Percentiles rank a stretch among this genome's conserved stretches.
Conservation (phyloP, 2,797 vertebrate genomes). For the Hippoglossus hippoglossus region DNA sequence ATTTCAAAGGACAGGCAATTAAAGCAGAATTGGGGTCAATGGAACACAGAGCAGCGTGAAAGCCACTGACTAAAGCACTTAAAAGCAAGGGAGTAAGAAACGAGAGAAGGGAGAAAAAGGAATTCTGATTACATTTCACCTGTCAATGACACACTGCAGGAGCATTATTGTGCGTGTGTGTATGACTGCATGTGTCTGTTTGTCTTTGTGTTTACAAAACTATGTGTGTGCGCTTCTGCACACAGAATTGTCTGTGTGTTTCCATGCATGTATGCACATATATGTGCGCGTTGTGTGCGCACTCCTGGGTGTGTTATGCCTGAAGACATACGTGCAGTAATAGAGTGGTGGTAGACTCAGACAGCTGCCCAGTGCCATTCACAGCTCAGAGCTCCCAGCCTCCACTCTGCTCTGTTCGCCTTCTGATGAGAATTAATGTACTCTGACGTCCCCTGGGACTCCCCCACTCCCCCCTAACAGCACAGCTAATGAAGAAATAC, state of each 20-base stretch:
- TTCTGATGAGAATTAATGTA: constrained; percentile 95
- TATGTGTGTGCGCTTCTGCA: constrained; percentile 2
- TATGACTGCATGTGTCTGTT: constrained; percentile 19
- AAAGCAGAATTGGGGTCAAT: constrained; percentile 81
- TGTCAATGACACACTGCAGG: constrained; percentile 85
- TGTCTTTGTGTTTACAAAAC: constrained; percentile 69
- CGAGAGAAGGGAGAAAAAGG: constrained; percentile 75
- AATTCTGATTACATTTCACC: constrained; percentile 85
- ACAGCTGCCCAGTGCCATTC: constrained; percentile 93
- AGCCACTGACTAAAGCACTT: constrained; percentile 82
- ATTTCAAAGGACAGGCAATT: constrained; percentile 83
- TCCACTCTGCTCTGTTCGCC: constrained; percentile 84
- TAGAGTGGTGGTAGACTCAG: constrained; percentile 87
- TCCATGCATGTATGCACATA: constrained; percentile 60
- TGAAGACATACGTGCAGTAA: constrained; percentile 88
- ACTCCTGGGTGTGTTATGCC: constrained; percentile 78
- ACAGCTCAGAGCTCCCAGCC: constrained; percentile 89
- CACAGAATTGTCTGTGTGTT: constrained; percentile 21
- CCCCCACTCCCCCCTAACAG: constrained; percentile 70
- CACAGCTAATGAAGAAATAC: constrained; percentile 92
- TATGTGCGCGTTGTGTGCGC: constrained; percentile 45
- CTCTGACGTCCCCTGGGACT: constrained; percentile 91
- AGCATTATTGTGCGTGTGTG: constrained; percentile 72
- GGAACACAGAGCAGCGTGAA: constrained; percentile 81
- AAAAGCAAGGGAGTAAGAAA: constrained; percentile 81